Evolutionary conservation across 2,797 vertebrate genomes (phyloP).

Genomic region (Periparus ater): DNA sequence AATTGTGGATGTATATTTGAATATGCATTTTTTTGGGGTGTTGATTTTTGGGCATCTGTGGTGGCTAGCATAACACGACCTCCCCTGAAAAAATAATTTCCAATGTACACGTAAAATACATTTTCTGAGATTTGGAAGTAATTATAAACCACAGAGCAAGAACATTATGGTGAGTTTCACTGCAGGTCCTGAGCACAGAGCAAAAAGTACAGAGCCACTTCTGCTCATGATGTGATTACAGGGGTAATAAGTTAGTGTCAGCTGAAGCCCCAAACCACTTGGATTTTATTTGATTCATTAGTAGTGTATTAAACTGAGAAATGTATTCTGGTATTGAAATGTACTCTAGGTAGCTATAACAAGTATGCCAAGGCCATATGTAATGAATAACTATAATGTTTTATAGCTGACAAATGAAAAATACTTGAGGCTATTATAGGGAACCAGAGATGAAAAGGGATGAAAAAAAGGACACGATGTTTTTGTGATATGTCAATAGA

Average conservation of each 20-base stretch:
- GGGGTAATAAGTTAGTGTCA: constrained; percentile 14
- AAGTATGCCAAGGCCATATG: constrained; percentile 8
- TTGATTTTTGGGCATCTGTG: not conserved
- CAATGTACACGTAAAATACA: not conserved
- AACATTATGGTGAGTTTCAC: not conserved
- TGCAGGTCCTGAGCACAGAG: not conserved
- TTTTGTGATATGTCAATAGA: not conserved
- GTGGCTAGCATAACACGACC: not conserved
- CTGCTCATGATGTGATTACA: not conserved
- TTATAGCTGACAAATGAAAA: constrained; percentile 34
- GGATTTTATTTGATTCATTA: constrained; percentile 43
- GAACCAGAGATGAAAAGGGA: not conserved
- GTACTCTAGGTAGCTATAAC: constrained; percentile 26
- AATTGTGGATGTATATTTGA: not conserved
- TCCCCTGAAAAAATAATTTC: not conserved
- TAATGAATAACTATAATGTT: constrained; percentile 21
- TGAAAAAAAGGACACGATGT: not conserved
- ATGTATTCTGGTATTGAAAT: constrained; percentile 49
- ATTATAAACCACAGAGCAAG: not conserved
- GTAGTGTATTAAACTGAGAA: constrained; percentile 32
- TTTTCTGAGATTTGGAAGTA: not conserved
- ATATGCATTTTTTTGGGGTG: not conserved
- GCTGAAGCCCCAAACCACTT: constrained; percentile 18
- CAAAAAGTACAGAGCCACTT: not conserved
- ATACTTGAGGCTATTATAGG: not conserved